Evolutionary conservation across 2,797 vertebrate species (phyloP).

Genomic region (Ctenopoma kingsleyae): DNA sequence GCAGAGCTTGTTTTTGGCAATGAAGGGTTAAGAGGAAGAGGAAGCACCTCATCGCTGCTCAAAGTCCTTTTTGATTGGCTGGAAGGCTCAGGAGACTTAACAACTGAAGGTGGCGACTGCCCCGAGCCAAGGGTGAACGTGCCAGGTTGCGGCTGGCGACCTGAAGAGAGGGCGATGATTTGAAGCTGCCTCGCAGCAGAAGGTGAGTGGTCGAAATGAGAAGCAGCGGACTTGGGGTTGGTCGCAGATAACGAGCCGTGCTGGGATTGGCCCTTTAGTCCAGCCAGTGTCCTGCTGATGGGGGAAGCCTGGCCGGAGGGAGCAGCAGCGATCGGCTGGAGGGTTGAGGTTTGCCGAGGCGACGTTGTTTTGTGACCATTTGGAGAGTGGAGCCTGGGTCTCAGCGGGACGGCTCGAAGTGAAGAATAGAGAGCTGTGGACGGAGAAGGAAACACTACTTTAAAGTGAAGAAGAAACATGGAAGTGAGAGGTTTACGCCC

Average conservation of each 20-base stretch:
- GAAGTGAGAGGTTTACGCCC: background rate
- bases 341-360: slow-evolving; percentile 88
- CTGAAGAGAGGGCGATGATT: slow-evolving; percentile 92
- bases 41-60: slow-evolving; percentile 47
- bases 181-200: slow-evolving; percentile 86
- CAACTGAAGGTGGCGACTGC: slow-evolving; percentile 79
- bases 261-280: slow-evolving; percentile 82
- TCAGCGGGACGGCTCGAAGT: slow-evolving; percentile 91
- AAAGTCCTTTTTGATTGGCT: slow-evolving; percentile 81
- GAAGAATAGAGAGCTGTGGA: slow-evolving; percentile 93
- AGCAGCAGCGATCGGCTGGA: slow-evolving; percentile 82
- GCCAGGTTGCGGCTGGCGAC: slow-evolving; percentile 87
- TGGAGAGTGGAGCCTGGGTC: slow-evolving; percentile 86
- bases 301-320: slow-evolving; percentile 85
- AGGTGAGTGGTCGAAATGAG: slow-evolving; percentile 82
- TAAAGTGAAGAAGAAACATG: background rate
- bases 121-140: slow-evolving; percentile 77
- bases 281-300: slow-evolving; percentile 78
- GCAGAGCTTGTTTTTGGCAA: slow-evolving; percentile 77
- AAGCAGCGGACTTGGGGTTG: slow-evolving; percentile 73
- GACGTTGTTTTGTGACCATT: slow-evolving; percentile 83
- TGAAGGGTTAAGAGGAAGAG: slow-evolving; percentile 72
- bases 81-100: slow-evolving; percentile 67
- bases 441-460: background rate
- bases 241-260: slow-evolving; percentile 76